Evolutionary conservation across 2,113 vertebrate species (phyloP), one percentile per base, ranked within the genome.

Genomic region (Istiophorus platypterus): DNA sequence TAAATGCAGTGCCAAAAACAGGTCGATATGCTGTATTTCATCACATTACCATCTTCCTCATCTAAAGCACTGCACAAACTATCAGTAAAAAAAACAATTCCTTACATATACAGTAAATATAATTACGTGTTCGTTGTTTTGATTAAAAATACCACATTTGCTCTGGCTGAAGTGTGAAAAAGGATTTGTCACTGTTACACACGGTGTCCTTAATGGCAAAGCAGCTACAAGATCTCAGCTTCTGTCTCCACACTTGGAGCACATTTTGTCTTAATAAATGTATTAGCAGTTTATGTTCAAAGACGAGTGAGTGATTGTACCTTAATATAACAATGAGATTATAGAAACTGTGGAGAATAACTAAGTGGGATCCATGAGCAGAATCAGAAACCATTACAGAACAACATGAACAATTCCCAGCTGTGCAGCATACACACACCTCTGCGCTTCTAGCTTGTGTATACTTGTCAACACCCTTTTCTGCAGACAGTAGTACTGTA

Each of bases 381-480:
- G 80, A 90, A 89, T 86, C 86, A 84, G 82, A 91, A 86, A 87
- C 80, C 59, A 42, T 47, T 61, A 13, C 12, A 78, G 65, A 90
- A 81, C 64, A 76, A 80, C 76, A 66, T 12, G 41, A 76, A 66
- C 29, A 15, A 26, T n/a, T 49, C 59, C 64, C 47, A 26, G 7
- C n/a, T 11, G 62, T 56, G 68, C 45, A 20, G 18, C 63, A 20
- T 42, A 61, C 10, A 56, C 61, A 41, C 54, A 52, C 41, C 12
- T 20, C 63, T 78, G 63, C 37, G 41, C 85, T 74, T 87, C 47
- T 41, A 26, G 74, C 81, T 76, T 84, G 14, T 74, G 42, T 70
- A 31, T 75, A 62, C 49, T 77, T 20, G 31, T 78, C 69, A 52
- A 2, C 41, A 45, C 74, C 37, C 45, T 80, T 78, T 61, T 76